phyloP scores from a whole-genome alignment of 2,113 vertebrate species.

The Cynopterus brachyotis region DNA sequence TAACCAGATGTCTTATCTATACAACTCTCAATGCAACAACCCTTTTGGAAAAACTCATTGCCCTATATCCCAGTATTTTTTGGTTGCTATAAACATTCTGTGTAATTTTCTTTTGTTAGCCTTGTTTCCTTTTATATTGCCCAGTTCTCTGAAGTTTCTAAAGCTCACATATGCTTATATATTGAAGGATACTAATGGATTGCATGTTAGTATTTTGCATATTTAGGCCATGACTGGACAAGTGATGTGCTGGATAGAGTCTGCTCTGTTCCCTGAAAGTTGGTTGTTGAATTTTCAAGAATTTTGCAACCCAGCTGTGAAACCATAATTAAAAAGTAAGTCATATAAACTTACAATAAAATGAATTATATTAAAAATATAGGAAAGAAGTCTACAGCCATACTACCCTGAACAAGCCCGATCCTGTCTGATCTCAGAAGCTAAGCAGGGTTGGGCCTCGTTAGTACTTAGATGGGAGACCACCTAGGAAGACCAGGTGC shows the following conservation, averaged over 20 bases:
- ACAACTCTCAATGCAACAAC: not conserved
- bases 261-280: not conserved
- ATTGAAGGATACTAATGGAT: not conserved
- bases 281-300: not conserved
- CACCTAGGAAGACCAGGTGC: no score
- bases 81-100: not conserved
- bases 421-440: no score
- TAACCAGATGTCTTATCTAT: not conserved
- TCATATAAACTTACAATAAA: not conserved
- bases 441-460: no score
- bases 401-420: no score
- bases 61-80: not conserved
- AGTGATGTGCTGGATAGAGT: not conserved
- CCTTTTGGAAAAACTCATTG: not conserved
- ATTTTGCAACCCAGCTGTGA: not conserved
- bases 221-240: not conserved
- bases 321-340: not conserved
- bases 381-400: not conserved
- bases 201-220: not conserved
- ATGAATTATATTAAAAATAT: conserved; percentile 22
- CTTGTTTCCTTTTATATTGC: not conserved
- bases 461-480: no score
- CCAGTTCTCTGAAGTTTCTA: not conserved
- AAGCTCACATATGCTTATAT: not conserved
- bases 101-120: not conserved